Evolutionary conservation across 2,797 vertebrate genomes (phyloP), one percentile per base, ranked within the genome.

Genomic region (Acomys russatus): DNA sequence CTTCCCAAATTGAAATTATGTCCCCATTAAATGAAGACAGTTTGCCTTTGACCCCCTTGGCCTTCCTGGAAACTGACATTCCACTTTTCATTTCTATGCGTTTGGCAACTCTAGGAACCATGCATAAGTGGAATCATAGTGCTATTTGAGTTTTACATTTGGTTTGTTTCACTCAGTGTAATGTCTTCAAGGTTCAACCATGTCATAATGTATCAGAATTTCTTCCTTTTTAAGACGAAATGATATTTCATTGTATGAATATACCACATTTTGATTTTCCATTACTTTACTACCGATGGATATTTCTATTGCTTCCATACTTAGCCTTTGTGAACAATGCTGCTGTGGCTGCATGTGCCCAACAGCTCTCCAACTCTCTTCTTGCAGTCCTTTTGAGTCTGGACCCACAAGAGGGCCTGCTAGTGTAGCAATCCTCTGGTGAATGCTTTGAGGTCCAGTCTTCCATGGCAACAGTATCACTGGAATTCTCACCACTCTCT

Each of bases 161-260:
- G 64, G 56, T 18, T 51, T 14, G 15, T 30, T 79, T 88, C 83
- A 6, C 30, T 54, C 9, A 10, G 6, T 18, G 0, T 23, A 1
- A 14, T 20, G 56, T 10, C 35, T 28, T 84, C 20, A 12, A 38
- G 59, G 35, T 70, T 76, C 44, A 15, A 22, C 5, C 15, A 1
- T 1, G 9, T 2, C 8, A 44, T 1, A 10, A 1, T 1, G 1
- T 1, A 4, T 49, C 28, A 12, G 35, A 30, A 23, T 35, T 0
- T 18, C 35, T 88, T 35, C 44, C 51, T 80, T 76, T 44, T 44
- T 1, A 15, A 80, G 28, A 18, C 20, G 15, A 38, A 49, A 3
- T 54, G 11, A 11, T 56, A 59, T 18, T 51, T 9, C 63, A 1
- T 4, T 2, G 28, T 6, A 0, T 18, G n/a, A 9, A 18, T 28